These are phyloP conservation scores for Rhabdomys pumilio DNA, from an alignment of 2,797 vertebrate species.

Conservation along the genomic window DNA sequence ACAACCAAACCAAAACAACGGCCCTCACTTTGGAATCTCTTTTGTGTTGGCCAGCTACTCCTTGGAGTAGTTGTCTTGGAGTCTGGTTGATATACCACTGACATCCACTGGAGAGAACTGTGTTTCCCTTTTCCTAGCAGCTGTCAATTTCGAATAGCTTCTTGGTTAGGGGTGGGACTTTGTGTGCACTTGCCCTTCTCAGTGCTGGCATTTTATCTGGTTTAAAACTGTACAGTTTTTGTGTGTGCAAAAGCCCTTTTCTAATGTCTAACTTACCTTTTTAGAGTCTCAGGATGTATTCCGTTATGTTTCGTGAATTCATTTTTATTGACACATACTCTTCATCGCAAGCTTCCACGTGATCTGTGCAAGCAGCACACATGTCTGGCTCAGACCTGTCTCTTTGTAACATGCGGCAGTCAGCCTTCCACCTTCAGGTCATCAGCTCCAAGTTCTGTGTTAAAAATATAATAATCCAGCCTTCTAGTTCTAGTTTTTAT, in stretches of 20 bases:
- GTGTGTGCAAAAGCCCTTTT: background rate
- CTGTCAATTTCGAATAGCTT: background rate
- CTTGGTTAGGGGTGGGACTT: background rate
- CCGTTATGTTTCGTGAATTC: background rate
- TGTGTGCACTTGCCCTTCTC: background rate
- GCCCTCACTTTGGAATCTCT: background rate
- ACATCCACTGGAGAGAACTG: background rate
- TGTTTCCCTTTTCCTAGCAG: too few species aligned
- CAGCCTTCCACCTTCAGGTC: background rate
- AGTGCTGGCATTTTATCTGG: background rate
- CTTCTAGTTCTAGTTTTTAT: background rate
- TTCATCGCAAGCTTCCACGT: background rate
- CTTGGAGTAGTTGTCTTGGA: background rate
- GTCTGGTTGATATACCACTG: too few species aligned
- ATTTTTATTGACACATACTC: background rate
- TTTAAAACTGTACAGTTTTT: background rate
- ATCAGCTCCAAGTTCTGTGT: background rate
- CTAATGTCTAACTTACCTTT: background rate
- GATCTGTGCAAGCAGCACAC: background rate
- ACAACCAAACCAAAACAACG: background rate
- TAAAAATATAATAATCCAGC: background rate
- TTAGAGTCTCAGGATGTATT: conserved; percentile 1
- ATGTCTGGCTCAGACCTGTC: too few species aligned
- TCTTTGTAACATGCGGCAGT: background rate
- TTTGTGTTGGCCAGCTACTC: too few species aligned